Evolutionary conservation across 2,113 vertebrate species (phyloP).

Genomic region (Tamias sibiricus): DNA sequence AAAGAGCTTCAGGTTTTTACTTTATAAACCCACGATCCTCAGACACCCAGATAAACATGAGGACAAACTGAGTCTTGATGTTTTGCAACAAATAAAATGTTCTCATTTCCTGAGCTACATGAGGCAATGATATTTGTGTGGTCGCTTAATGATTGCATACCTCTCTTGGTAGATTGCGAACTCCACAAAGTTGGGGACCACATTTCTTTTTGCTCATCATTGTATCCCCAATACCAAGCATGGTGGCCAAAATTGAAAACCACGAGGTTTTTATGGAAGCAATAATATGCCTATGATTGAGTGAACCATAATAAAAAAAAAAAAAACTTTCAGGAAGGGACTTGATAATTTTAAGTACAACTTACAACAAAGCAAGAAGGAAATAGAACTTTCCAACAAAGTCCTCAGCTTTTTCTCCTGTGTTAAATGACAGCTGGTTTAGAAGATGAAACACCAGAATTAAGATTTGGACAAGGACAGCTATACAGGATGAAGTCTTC

Average conservation of each 20-base stretch:
- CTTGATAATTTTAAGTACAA: not conserved
- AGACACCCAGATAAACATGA: not conserved
- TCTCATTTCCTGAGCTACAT: not conserved
- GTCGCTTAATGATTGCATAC: not conserved
- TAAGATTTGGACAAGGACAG: not conserved
- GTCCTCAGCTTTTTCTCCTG: not conserved
- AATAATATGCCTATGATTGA: not conserved
- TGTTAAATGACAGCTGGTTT: not conserved
- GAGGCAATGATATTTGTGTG: not conserved
- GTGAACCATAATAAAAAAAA: not conserved
- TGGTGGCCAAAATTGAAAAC: not conserved
- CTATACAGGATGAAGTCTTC: not conserved
- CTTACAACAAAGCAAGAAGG: not conserved
- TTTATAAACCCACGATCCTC: not conserved
- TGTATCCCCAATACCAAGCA: not conserved
- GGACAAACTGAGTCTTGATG: not conserved
- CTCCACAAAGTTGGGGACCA: not conserved
- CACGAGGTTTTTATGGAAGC: not conserved
- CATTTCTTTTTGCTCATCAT: not conserved
- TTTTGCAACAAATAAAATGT: not conserved
- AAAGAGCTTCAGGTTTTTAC: not conserved
- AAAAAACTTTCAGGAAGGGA: not conserved
- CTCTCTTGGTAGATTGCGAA: not conserved
- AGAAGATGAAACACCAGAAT: not conserved
- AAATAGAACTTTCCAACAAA: not conserved